A percentile compares a stretch with the other conserved stretches of the same genome.
Evolutionary conservation across 2,888 invertebrate species (phyloP).

Genomic region (Latrodectus hesperus): DNA sequence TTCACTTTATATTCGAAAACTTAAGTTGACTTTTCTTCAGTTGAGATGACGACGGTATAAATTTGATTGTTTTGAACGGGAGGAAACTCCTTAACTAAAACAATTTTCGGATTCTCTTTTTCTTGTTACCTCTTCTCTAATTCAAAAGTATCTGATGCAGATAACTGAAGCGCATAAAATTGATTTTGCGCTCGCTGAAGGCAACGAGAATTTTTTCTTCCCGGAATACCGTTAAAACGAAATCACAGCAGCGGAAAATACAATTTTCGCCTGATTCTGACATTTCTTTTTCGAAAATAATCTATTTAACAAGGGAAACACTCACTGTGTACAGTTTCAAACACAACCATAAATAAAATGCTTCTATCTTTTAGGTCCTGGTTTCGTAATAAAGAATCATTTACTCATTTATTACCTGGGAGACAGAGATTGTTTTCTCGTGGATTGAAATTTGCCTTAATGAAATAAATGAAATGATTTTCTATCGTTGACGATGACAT

Average conservation of each 20-base stretch:
- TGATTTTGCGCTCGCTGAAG: slow-evolving; percentile 6
- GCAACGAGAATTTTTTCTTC: neutral
- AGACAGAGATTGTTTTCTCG: neutral
- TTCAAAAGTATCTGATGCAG: slow-evolving; percentile 7
- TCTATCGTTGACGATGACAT: too few species aligned
- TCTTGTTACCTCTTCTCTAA: neutral
- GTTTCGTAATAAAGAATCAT: slow-evolving; percentile 13
- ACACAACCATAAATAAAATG: neutral
- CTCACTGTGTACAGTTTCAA: neutral
- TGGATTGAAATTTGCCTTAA: neutral
- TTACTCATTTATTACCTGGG: neutral
- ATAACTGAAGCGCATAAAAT: neutral
- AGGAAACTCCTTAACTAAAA: too few species aligned
- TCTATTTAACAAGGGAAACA: slow-evolving; percentile 27
- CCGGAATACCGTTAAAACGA: neutral
- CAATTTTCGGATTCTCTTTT: too few species aligned
- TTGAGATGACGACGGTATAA: too few species aligned
- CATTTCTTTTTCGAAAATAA: slow-evolving; percentile 37
- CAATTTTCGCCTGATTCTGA: slow-evolving; percentile 52
- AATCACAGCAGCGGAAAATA: slow-evolving; percentile 21
- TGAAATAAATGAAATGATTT: too few species aligned
- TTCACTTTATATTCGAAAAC: too few species aligned
- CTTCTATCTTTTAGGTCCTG: neutral
- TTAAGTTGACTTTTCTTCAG: too few species aligned
- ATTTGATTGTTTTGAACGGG: too few species aligned